Conservation (phyloP, 2,113 vertebrate species). For the Cyprinus carpio region DNA sequence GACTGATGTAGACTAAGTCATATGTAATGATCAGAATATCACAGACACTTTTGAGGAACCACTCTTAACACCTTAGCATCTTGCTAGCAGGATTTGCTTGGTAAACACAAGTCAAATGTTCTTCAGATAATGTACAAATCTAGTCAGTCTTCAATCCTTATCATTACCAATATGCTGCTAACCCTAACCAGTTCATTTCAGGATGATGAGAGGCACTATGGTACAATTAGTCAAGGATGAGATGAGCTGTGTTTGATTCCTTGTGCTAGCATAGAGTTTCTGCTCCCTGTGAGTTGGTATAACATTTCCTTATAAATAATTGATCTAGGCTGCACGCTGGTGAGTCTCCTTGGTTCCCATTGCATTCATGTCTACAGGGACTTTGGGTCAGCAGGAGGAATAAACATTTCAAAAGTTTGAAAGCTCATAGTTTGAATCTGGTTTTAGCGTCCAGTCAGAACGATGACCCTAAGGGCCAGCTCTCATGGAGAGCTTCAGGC, state of each 20-base stretch:
- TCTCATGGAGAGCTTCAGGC: constrained; percentile 73
- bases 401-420: neutral
- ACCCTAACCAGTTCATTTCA: constrained; percentile 7
- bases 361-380: constrained; percentile 20
- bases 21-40: neutral
- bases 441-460: neutral
- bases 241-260: constrained; percentile 21
- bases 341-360: constrained; percentile 44
- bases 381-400: constrained; percentile 17
- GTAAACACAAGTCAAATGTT: neutral
- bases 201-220: neutral
- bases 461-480: constrained; percentile 70
- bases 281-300: constrained; percentile 47
- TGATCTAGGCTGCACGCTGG: constrained; percentile 49
- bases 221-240: constrained; percentile 35
- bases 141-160: neutral
- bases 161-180: constrained; percentile 16
- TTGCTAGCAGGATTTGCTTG: neutral
- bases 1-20: neutral
- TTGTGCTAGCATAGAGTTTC: constrained; percentile 43
- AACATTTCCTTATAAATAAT: constrained; percentile 71
- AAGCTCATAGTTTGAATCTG: neutral
- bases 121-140: neutral
- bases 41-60: neutral
- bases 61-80: neutral